Percentiles rank a stretch among this genome's conserved stretches.
Conservation (phyloP, 2,797 vertebrate genomes). For the Hoplostethus atlanticus region DNA sequence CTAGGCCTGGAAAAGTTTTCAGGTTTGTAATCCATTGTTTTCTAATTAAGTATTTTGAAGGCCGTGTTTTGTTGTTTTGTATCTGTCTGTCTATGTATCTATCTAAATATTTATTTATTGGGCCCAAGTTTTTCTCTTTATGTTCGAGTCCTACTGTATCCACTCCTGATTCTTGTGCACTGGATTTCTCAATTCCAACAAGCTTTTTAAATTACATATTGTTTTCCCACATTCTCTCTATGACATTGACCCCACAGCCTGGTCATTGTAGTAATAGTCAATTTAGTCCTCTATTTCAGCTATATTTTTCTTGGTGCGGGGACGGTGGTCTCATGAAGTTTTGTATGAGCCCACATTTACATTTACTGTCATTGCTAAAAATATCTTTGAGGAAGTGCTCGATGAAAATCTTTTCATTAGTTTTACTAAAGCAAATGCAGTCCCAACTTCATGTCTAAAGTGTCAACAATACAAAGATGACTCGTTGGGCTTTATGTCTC, state of each 20-base stretch:
- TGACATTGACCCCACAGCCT: background rate
- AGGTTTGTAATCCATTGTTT: slow-evolving; percentile 73
- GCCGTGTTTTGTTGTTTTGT: background rate
- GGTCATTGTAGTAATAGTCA: background rate
- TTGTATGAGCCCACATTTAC: slow-evolving; percentile 1
- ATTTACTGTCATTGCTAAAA: background rate
- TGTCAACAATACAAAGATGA: background rate
- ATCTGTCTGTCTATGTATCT: background rate
- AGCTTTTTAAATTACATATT: background rate
- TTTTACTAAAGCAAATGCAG: slow-evolving; percentile 6
- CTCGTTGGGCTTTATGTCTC: slow-evolving; percentile 13
- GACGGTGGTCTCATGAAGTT: background rate
- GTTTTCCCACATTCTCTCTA: background rate
- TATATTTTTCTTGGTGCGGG: background rate
- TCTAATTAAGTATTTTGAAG: background rate
- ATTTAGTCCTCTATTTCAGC: slow-evolving; percentile 4
- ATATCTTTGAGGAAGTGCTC: background rate
- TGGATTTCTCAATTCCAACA: background rate
- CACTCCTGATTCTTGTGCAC: background rate
- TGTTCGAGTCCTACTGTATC: background rate
- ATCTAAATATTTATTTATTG: background rate
- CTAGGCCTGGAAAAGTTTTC: slow-evolving; percentile 91
- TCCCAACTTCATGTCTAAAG: background rate
- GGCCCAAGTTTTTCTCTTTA: no score
- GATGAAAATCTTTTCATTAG: background rate